Evolutionary conservation across 2,113 vertebrate species (phyloP), one percentile per base, ranked within the genome.

Genomic region (Scartelaos histophorus): DNA sequence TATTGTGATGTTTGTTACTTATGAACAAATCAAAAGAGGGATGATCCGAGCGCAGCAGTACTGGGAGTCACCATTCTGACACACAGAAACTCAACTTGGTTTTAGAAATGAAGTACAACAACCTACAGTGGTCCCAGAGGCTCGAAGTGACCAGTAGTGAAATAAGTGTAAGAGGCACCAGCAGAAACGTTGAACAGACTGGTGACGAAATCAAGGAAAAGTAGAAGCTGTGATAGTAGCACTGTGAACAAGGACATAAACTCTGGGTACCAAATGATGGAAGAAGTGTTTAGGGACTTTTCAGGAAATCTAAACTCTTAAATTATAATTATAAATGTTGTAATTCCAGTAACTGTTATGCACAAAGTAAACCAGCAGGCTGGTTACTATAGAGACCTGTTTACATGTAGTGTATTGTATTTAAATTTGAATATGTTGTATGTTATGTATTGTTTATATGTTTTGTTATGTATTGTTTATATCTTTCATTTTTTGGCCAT

Each of bases 1-100:
- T 3, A 95, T 98, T 76, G 94, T 97, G 69, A 99, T 99, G 98
- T 99, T 99, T 34, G 93, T 98, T 45, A 95, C 94, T 0, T 99
- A 97, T 1, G 98, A 99, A 82, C 97, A 99, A 85, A 92, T 99
- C 78, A 96, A 99, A 81, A 91, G 96, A 0, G 90, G 85, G 0
- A 69, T 93, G 76, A 93, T 81, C 70, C 85, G 87, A 60, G 86
- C 92, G 1, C 88, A 93, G 38, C 73, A 87, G 1, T 88, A 92
- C 19, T 94, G 94, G 92, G 94, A 95, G 82, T 93, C 94, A 0
- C 93, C 93, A 0, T 88, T 92, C 69, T 94, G 89, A 93, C 22
- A 46, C 56, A 68, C 0, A 17, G 15, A 69, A 15, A 17, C 49
- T 25, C 13, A 16, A 4, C n/a, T 29, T 75, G 22, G 54, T 60